Base-by-base conservation (phyloP, 2,113 vertebrate genomes). In the Neodon shergylaensis region DNA sequence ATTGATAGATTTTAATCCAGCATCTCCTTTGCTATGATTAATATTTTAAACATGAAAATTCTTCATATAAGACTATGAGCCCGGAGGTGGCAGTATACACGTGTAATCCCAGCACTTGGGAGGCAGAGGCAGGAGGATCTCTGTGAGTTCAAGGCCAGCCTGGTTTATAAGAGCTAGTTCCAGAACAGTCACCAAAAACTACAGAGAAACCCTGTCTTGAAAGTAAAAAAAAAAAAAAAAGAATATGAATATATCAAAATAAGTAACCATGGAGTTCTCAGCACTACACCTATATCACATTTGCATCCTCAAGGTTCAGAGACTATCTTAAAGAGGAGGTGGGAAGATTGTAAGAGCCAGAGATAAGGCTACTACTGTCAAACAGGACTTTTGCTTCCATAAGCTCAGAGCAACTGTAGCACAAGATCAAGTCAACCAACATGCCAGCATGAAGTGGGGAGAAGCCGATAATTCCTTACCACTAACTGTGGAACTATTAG, bases 21-120 rank as follows among this genome's bases (percentile, higher is more conserved):
- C 65, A 68, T 68, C 74, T 42, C 1, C 7, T 42, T 44, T 44
- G 22, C n/a, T 76, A 11, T 2, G 16, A 85, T 73, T 92, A 70
- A 84, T 89, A 49, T 90, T 52, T 17, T 88, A 65, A 74, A 42
- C 36, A 77, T 90, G 72, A 72, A 83, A 93, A 31, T 70, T 77
- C 4, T 78, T 91, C 77, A n/a, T 1, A 36, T 39, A 39, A 72
- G 65, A 85, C 11, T 47, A 19, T 19, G 54, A 58, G 17, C 54
- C 5, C 5, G 54, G 54, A 5, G 54, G 54, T 58, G 54, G 54
- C 0, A 1, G 54, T 0, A 0, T 5, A 19, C 5, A 0, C 3
- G 2, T 54, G 3, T 54, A 54, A 54, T 54, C 52, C 52, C 14
- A 17, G 3, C 4, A 44, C 44, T 52, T 12, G 12, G 49, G 12